These are phyloP conservation scores for Hipposideros larvatus DNA, from an alignment of 2,797 vertebrate genomes.

Conservation along the genomic window DNA sequence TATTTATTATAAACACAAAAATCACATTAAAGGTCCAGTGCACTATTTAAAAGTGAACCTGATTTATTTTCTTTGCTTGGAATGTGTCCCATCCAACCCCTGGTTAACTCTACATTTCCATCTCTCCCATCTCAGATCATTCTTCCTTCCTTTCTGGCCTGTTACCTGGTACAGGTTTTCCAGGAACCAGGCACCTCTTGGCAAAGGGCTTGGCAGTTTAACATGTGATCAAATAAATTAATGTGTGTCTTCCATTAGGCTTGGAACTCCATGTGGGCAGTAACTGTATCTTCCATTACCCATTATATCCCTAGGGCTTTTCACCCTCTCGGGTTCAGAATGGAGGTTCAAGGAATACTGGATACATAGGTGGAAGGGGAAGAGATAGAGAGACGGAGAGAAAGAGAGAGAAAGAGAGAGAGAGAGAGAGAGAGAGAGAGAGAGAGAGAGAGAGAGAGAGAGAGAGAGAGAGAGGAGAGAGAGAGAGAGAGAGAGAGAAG, in stretches of 20 bases:
- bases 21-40: background rate
- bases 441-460: background rate
- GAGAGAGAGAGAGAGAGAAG: background rate
- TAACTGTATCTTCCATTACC: background rate
- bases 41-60: background rate
- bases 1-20: background rate
- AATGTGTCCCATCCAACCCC: fast-evolving
- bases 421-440: background rate
- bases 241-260: background rate
- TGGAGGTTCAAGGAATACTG: background rate
- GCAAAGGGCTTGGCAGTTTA: background rate
- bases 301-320: background rate
- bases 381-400: background rate
- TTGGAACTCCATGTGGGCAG: background rate
- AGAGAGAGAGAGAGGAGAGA: background rate
- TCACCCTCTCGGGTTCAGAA: no score
- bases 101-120: background rate
- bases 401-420: background rate
- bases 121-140: background rate
- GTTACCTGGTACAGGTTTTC: background rate
- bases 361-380: no score
- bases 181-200: background rate
- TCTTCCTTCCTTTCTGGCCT: background rate
- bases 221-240: background rate
- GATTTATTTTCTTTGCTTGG: background rate